Evolutionary conservation across 2,888 invertebrate species (phyloP).

Genomic region (Tryphoninae sp.): DNA sequence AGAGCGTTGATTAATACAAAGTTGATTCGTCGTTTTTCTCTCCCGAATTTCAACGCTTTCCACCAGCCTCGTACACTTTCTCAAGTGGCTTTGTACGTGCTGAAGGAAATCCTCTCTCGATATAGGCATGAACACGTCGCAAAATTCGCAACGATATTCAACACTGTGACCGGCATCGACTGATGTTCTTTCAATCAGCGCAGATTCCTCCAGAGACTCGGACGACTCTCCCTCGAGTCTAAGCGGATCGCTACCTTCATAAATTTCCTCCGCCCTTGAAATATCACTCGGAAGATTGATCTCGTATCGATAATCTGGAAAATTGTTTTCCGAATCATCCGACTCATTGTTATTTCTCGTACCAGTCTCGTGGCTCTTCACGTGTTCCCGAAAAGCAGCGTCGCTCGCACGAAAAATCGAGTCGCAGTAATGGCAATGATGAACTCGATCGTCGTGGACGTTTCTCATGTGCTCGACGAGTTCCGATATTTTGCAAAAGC

Average conservation of each 20-base stretch:
- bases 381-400: conserved; percentile 63
- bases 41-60: background rate
- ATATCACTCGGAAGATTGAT: background rate
- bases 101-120: conserved; percentile 79
- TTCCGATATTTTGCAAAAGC: conserved; percentile 60
- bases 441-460: conserved; percentile 59
- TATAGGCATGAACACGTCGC: conserved; percentile 77
- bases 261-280: background rate
- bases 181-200: conserved; percentile 73
- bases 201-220: conserved; percentile 64
- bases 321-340: conserved; percentile 48
- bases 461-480: conserved; percentile 66
- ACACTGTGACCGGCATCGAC: conserved; percentile 70
- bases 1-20: background rate
- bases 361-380: conserved; percentile 53
- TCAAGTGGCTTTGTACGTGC: conserved; percentile 76
- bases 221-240: background rate
- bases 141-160: conserved; percentile 80
- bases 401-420: conserved; percentile 58
- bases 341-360: conserved; percentile 48
- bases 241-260: background rate
- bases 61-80: conserved; percentile 26
- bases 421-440: conserved; percentile 67
- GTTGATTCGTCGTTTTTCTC: background rate
- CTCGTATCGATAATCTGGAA: background rate